These are phyloP conservation scores for Molossus alvarezi DNA, from an alignment of 2,797 vertebrate species.

Conservation along the genomic window DNA sequence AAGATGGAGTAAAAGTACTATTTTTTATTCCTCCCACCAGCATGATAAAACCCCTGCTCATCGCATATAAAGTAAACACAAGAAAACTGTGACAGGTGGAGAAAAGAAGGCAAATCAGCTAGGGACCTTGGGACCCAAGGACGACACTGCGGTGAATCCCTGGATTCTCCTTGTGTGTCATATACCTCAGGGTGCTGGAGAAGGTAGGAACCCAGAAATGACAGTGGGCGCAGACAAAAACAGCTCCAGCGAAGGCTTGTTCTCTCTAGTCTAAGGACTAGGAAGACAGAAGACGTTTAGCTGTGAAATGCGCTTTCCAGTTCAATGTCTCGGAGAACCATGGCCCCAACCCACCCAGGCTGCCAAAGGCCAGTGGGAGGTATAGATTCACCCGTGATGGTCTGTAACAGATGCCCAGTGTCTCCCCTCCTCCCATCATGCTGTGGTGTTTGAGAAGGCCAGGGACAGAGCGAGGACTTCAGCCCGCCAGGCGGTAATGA, in stretches of 20 bases:
- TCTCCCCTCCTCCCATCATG: neutral
- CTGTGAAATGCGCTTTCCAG: neutral
- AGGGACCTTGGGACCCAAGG: neutral
- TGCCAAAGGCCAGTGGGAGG: neutral
- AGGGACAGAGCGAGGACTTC: neutral
- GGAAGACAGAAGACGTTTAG: neutral
- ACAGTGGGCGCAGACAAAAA: neutral
- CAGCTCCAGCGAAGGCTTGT: neutral
- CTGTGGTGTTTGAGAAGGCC: neutral
- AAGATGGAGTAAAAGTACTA: neutral
- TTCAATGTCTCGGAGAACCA: neutral
- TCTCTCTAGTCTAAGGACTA: neutral
- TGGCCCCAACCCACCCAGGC: neutral
- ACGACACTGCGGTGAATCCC: neutral
- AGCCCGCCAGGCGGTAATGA: neutral
- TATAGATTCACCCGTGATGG: neutral
- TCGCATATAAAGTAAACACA: neutral
- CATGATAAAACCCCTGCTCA: neutral
- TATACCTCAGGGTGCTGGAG: neutral
- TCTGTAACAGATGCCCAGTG: neutral
- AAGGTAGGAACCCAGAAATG: neutral
- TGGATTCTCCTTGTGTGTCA: neutral
- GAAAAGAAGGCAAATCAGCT: neutral
- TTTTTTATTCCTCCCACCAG: neutral
- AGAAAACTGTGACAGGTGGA: neutral